These are phyloP conservation scores for Ammospiza caudacuta DNA, from an alignment of 2,113 vertebrate genomes.

Conservation along the genomic window DNA sequence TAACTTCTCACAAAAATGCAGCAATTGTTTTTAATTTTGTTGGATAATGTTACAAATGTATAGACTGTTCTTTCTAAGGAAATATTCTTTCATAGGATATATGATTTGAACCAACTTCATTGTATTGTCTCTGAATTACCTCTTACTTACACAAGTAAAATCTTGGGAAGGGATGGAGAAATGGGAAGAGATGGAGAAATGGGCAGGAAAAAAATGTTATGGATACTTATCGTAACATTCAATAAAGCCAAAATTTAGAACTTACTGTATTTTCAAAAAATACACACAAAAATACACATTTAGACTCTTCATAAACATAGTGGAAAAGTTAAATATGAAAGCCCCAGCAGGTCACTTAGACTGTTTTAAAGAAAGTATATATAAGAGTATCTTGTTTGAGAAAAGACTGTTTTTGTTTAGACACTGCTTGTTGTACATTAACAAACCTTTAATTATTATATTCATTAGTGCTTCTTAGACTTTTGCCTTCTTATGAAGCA, in stretches of 20 bases:
- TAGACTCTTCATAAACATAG: not conserved
- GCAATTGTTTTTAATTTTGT: not conserved
- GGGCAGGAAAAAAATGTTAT: not conserved
- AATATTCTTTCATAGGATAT: not conserved
- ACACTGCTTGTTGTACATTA: not conserved
- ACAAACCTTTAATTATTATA: not conserved
- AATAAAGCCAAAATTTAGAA: not conserved
- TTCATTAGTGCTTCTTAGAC: not conserved
- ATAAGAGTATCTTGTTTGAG: not conserved
- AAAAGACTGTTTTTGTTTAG: not conserved
- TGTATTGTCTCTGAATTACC: not conserved
- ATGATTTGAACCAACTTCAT: not conserved
- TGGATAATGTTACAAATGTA: not conserved
- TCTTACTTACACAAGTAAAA: not conserved
- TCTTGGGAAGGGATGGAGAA: not conserved
- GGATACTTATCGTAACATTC: not conserved
- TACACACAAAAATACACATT: not conserved
- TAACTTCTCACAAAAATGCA: not conserved
- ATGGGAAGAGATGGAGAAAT: not conserved
- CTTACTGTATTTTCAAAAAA: not conserved
- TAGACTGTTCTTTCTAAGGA: not conserved
- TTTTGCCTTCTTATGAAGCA: not conserved
- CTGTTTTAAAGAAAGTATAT: not conserved
- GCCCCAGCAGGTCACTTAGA: not conserved
- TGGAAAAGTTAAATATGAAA: not conserved